Evolutionary conservation across 2,797 vertebrate genomes (phyloP).

Genomic region (Gadopsis bispinosus): DNA sequence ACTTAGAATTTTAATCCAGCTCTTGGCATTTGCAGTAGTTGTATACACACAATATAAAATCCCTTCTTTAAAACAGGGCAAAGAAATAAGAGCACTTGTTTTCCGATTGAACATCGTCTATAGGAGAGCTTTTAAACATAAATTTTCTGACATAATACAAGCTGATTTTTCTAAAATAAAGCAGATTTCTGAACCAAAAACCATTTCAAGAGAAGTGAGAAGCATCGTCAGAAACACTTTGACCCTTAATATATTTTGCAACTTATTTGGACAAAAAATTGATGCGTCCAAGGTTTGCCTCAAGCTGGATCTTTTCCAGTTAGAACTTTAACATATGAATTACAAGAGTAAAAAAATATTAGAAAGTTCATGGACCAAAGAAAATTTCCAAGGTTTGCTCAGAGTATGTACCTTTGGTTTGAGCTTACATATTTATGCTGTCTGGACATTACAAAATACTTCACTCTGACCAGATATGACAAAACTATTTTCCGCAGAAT

Average conservation of each 20-base stretch:
- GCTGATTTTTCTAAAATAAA: conserved; percentile 58
- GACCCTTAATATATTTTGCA: conserved; percentile 43
- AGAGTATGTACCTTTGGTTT: conserved; percentile 81
- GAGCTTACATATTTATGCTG: conserved; percentile 72
- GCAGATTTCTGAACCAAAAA: conserved; percentile 41
- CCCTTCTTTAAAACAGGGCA: conserved; percentile 75
- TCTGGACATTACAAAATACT: conserved; percentile 65
- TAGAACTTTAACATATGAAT: conserved; percentile 66
- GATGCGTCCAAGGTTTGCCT: conserved; percentile 53
- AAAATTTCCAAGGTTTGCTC: conserved; percentile 42
- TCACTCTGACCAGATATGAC: conserved; percentile 53
- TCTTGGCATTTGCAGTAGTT: conserved; percentile 82
- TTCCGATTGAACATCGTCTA: conserved; percentile 54
- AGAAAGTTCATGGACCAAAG: conserved; percentile 62
- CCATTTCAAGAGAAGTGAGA: conserved; percentile 25
- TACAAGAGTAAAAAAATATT: conserved; percentile 60
- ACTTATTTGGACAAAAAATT: conserved; percentile 57
- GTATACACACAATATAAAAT: conserved; percentile 81
- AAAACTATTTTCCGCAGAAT: conserved; percentile 28
- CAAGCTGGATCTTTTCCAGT: conserved; percentile 71
- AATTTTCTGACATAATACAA: conserved; percentile 42
- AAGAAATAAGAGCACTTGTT: conserved; percentile 79
- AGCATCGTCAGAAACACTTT: conserved; percentile 31
- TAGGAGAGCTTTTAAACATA: conserved; percentile 49
- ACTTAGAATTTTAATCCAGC: conserved; percentile 83